phyloP scores from a whole-genome alignment of 2,888 invertebrate genomes.

The Amaurobius ferox region DNA sequence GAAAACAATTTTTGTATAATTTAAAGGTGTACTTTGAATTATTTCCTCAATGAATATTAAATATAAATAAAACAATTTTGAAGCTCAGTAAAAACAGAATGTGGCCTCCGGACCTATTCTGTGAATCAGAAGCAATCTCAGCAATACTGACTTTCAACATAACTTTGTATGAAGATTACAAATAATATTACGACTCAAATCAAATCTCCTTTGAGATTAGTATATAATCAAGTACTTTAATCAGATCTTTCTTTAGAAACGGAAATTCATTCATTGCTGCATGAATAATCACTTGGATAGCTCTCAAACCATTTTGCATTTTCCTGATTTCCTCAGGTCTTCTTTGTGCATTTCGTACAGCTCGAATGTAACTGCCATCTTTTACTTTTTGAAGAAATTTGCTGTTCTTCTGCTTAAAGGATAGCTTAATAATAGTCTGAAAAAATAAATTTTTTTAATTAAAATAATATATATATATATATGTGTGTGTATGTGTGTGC shows the following conservation, averaged over 20 bases:
- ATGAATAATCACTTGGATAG: constrained; percentile 35
- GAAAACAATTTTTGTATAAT: too few species aligned
- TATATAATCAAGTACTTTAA: constrained; percentile 45
- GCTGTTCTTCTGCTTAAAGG: constrained; percentile 49
- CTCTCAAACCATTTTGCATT: constrained; percentile 22
- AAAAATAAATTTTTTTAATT: not conserved
- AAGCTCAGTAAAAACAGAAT: too few species aligned
- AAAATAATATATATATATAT: too few species aligned
- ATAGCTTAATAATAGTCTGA: constrained; percentile 45
- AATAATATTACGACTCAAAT: too few species aligned
- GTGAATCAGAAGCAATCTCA: too few species aligned
- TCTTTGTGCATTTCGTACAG: constrained; percentile 39
- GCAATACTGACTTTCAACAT: too few species aligned
- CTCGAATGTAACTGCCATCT: constrained; percentile 45
- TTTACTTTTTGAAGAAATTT: constrained; percentile 43
- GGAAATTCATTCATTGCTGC: constrained; percentile 33
- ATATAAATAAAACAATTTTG: too few species aligned
- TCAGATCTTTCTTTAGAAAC: constrained; percentile 15
- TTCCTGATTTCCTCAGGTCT: constrained; percentile 43
- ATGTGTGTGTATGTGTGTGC: too few species aligned
- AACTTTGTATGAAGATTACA: too few species aligned
- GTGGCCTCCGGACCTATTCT: too few species aligned
- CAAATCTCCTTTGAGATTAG: constrained; percentile 36
- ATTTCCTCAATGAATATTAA: too few species aligned
- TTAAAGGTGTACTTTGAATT: too few species aligned